A percentile compares a stretch with the other conserved stretches of the same genome.
Conservation (phyloP, 1,140 invertebrate species). For the Cotesia typhae region DNA sequence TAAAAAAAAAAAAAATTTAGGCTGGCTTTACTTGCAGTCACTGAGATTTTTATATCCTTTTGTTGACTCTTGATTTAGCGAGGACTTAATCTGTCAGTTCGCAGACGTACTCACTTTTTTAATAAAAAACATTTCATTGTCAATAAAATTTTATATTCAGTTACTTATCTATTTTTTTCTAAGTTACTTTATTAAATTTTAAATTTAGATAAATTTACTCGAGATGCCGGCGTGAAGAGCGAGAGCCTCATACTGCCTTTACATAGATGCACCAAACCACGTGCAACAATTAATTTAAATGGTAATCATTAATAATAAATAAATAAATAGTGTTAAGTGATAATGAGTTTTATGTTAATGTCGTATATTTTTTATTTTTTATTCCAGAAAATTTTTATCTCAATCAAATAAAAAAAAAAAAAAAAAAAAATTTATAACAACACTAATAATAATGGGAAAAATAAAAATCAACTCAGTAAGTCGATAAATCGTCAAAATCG, state of each 20-base stretch:
- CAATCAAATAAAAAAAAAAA: no score
- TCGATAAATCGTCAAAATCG: constrained; percentile 22
- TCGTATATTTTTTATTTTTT: not conserved
- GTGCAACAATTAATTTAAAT: constrained; percentile 66
- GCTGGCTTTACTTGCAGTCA: not conserved
- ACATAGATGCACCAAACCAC: constrained; percentile 64
- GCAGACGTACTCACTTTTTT: not conserved
- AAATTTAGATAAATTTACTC: not conserved
- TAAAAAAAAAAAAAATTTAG: constrained; percentile 9
- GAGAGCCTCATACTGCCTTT: constrained; percentile 59
- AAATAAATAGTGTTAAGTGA: not conserved
- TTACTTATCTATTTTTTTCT: no score
- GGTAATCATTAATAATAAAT: constrained; percentile 58
- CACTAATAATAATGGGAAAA: not conserved
- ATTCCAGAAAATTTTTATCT: no score
- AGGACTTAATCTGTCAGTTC: constrained; percentile 1
- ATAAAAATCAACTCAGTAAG: constrained; percentile 16
- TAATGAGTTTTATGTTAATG: not conserved
- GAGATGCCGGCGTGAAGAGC: constrained; percentile 51
- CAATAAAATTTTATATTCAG: no score
- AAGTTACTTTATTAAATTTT: no score
- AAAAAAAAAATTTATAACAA: no score
- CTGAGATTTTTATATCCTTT: constrained; percentile 29
- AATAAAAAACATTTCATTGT: no score
- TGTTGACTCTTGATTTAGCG: not conserved